Percentiles rank a stretch among this genome's conserved stretches.
These are phyloP conservation scores for Protophormia terraenovae DNA, from an alignment of 2,888 invertebrate genomes.

Conservation along the genomic window DNA sequence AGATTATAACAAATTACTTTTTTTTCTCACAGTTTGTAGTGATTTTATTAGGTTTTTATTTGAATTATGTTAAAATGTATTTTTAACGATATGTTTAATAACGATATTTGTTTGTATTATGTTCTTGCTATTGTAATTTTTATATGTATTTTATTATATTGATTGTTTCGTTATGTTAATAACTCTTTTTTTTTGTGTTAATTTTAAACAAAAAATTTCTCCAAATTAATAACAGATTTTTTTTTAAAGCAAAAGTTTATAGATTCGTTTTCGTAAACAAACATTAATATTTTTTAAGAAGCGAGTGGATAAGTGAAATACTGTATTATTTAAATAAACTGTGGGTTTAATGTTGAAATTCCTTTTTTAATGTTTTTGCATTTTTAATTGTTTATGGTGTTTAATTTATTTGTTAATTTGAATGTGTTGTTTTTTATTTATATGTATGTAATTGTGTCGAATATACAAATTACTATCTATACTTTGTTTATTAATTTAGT, in stretches of 20 bases:
- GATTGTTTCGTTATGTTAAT: too few species aligned
- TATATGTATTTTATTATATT: neutral
- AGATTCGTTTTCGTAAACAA: too few species aligned
- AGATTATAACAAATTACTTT: neutral
- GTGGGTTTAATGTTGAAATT: too few species aligned
- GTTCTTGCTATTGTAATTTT: neutral
- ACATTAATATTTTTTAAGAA: too few species aligned
- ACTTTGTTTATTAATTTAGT: neutral
- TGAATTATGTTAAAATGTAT: neutral
- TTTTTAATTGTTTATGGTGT: too few species aligned
- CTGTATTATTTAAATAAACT: too few species aligned
- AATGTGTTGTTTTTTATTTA: too few species aligned
- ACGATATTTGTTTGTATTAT: constrained; percentile 14
- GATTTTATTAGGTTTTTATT: neutral
- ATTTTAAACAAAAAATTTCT: too few species aligned
- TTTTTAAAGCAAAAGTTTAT: too few species aligned
- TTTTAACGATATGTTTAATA: constrained; percentile 12
- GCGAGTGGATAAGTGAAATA: too few species aligned
- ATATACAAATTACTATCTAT: neutral
- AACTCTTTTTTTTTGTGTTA: neutral
- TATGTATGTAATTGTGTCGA: neutral
- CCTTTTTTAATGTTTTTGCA: too few species aligned
- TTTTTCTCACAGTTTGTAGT: neutral
- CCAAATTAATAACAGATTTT: too few species aligned
- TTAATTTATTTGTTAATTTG: neutral